phyloP scores from a whole-genome alignment of 2,888 invertebrate genomes.

The Sialis fuliginosa region DNA sequence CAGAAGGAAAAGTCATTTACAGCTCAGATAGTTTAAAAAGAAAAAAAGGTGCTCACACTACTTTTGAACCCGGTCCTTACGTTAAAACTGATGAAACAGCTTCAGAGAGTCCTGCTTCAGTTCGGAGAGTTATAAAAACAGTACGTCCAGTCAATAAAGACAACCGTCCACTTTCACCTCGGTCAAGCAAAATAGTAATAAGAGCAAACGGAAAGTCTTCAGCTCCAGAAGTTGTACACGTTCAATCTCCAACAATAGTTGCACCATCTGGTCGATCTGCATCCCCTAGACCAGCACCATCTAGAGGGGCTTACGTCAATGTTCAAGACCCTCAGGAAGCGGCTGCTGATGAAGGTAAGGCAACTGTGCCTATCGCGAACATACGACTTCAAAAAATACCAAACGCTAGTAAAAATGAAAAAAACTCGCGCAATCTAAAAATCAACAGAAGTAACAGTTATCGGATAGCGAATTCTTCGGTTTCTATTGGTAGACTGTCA shows the following conservation, averaged over 20 bases:
- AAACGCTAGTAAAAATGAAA: slow-evolving; percentile 16
- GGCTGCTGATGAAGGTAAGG: slow-evolving; percentile 53
- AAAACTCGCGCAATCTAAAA: slow-evolving; percentile 19
- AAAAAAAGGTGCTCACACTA: slow-evolving; percentile 63
- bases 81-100: slow-evolving; percentile 41
- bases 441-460: slow-evolving; percentile 74
- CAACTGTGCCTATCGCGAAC: slow-evolving; percentile 18
- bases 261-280: slow-evolving; percentile 30
- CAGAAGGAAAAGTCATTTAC: slow-evolving; percentile 76
- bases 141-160: slow-evolving; percentile 26
- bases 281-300: slow-evolving; percentile 17
- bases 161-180: slow-evolving; percentile 30
- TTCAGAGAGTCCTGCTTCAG: slow-evolving; percentile 29
- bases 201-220: slow-evolving; percentile 17
- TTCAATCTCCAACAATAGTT: slow-evolving; percentile 42
- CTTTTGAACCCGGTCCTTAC: slow-evolving; percentile 76
- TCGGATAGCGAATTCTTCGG: slow-evolving; percentile 54
- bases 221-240: slow-evolving; percentile 30
- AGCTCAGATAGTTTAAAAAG: slow-evolving; percentile 71
- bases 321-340: slow-evolving; percentile 44
- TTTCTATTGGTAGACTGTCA: background rate
- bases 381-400: slow-evolving; percentile 17
- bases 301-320: slow-evolving; percentile 51
- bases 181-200: slow-evolving; percentile 39
- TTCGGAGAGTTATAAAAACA: slow-evolving; percentile 23